These are phyloP conservation scores for Hipparchia sbordonii DNA, from an alignment of 2,888 invertebrate species.

Conservation along the genomic window DNA sequence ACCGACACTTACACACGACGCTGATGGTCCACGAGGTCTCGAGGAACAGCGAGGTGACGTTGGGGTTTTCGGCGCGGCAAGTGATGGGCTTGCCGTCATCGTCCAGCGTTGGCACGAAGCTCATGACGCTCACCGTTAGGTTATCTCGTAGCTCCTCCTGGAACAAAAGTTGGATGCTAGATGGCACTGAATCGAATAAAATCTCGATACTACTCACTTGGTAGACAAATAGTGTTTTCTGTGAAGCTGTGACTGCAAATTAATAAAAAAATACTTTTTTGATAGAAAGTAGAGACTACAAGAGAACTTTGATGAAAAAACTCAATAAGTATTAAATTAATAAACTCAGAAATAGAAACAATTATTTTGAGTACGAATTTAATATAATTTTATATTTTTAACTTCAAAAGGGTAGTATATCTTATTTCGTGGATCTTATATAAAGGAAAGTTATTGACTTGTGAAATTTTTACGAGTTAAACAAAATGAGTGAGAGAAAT, in stretches of 20 bases:
- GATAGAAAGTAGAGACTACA: too few relatives aligned
- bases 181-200: background rate
- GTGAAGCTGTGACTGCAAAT: too few relatives aligned
- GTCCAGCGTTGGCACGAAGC: conserved; percentile 93
- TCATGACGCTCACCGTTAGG: conserved; percentile 92
- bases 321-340: too few relatives aligned
- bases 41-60: conserved; percentile 91
- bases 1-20: conserved; percentile 92
- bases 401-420: background rate
- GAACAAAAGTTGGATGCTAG: conserved; percentile 35
- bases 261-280: too few relatives aligned
- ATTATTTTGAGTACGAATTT: too few relatives aligned
- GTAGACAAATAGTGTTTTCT: too few relatives aligned
- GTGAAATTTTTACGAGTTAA: conserved; percentile 11
- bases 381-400: too few relatives aligned
- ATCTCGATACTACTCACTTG: background rate
- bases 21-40: conserved; percentile 94
- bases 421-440: background rate
- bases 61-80: conserved; percentile 95
- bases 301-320: too few relatives aligned
- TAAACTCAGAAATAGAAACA: too few relatives aligned
- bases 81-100: conserved; percentile 95
- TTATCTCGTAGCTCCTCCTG: conserved; percentile 92
- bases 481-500: background rate
- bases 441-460: background rate